Evolutionary conservation across 2,113 vertebrate genomes (phyloP).

Genomic region (Barnardius zonarius): DNA sequence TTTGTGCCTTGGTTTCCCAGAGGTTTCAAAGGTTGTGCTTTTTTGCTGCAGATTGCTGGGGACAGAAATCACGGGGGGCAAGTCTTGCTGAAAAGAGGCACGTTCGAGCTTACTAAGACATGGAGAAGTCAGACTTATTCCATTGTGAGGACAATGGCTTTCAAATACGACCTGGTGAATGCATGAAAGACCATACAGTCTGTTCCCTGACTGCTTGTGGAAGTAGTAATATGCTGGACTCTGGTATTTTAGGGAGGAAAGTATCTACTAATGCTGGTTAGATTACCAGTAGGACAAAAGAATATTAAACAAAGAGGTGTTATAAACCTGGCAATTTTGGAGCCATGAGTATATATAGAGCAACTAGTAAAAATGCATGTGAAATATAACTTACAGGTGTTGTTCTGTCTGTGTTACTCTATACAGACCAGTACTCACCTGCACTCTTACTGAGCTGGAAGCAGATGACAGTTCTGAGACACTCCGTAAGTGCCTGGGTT

Average conservation of each 20-base stretch:
- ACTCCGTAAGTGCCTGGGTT: neutral
- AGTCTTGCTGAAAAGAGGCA: neutral
- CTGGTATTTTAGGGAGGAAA: neutral
- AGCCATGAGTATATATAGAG: neutral
- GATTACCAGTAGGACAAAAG: neutral
- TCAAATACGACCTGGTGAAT: neutral
- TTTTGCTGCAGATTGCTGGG: neutral
- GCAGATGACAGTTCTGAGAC: neutral
- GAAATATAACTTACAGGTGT: neutral
- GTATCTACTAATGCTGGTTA: neutral
- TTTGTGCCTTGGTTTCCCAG: fast-evolving
- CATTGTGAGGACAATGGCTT: neutral
- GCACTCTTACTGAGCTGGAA: neutral
- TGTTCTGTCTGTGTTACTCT: neutral
- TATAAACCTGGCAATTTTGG: neutral
- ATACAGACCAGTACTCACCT: neutral
- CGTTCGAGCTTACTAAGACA: neutral
- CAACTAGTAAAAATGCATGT: neutral
- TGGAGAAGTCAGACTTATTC: neutral
- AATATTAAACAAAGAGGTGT: neutral
- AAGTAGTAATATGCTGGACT: neutral
- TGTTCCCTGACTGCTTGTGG: neutral
- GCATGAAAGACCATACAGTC: no score
- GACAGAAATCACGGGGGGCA: fast-evolving
- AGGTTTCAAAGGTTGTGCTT: neutral